Base-by-base conservation (phyloP, 2,888 invertebrate genomes). In the Blastobasis adustella region DNA sequence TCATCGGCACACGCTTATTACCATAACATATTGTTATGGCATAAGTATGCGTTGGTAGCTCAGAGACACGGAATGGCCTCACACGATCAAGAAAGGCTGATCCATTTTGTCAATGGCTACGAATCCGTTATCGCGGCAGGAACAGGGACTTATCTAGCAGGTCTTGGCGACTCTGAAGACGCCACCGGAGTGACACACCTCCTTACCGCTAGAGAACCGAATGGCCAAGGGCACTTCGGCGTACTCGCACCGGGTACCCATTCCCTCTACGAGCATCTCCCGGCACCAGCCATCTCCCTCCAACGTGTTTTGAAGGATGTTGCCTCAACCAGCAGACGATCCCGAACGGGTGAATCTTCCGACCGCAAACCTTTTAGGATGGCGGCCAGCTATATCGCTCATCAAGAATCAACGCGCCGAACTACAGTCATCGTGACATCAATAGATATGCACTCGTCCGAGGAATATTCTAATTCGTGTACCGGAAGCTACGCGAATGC, bases 141-240 rank as follows among this genome's bases (percentile, higher is more conserved):
- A 42, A 54, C 58, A 10, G 58, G 52, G 1, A 46, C 46, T 6
- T 59, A 59, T 42, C 54, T 59, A 0, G 52, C 43, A 6, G 57
- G 59, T 0, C 41, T 59, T 0, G 57, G 59, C 23, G 59, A 59
- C 39, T 59, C 46, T 49, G 40, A 41, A 0, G 59, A 59, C 50
- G 52, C 52, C 10, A 59, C 57, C 4, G 59, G 53, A 4, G 49
- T 58, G 3, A 54, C 52, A 43, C 57, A 58, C 41, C 47, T 49
- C 8, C 38, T 55, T 3, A 41, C 38, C 0, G 49, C 56, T 4
- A 6, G 8, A 6, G 48, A 50, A 47, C 57, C 59, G 1, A 59
- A 59, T 37, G 49, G 39, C 5, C 36, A 54, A 9, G 55, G 59
- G 0, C 52, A 57, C 43, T 59, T 57, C 44, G 59, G 59, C 2